Conservation (phyloP, 2,888 invertebrate genomes). For the Trichopria drosophilae region DNA sequence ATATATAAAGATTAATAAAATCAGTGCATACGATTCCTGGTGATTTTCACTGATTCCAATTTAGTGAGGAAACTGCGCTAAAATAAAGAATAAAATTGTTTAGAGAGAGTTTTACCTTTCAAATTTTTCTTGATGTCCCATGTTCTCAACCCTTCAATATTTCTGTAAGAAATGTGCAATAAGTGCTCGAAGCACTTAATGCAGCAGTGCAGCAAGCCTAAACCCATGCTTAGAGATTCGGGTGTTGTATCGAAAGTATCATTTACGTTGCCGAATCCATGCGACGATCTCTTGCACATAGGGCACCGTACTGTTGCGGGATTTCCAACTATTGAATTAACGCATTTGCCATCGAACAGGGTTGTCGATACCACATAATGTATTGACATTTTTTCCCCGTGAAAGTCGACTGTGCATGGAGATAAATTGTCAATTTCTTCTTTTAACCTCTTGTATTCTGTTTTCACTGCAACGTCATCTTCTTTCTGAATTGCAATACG, state of each 20-base stretch:
- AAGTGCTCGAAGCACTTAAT: conserved; percentile 11
- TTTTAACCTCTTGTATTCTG: conserved; percentile 5
- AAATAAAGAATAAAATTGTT: too few relatives aligned
- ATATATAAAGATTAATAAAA: too few relatives aligned
- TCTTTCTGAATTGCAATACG: conserved; percentile 9
- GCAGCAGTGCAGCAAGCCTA: conserved; percentile 3
- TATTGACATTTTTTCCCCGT: neutral
- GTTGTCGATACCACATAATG: neutral
- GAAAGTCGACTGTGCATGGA: neutral
- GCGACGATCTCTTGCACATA: neutral
- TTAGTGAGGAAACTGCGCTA: too few relatives aligned
- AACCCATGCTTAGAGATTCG: neutral
- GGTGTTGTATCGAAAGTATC: conserved; percentile 5
- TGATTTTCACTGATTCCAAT: too few relatives aligned
- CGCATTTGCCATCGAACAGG: too few relatives aligned
- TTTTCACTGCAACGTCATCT: neutral
- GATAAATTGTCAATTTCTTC: conserved; percentile 1
- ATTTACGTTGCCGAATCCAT: neutral
- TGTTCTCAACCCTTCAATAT: too few relatives aligned
- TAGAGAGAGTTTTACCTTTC: too few relatives aligned
- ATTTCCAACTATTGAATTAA: conserved; percentile 3
- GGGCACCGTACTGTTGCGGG: neutral
- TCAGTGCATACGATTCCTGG: too few relatives aligned
- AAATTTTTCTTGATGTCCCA: conserved; percentile 2
- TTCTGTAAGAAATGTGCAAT: conserved; percentile 6